Base-by-base conservation (phyloP, 2,113 vertebrate genomes). In the Pogonocichla stellata region DNA sequence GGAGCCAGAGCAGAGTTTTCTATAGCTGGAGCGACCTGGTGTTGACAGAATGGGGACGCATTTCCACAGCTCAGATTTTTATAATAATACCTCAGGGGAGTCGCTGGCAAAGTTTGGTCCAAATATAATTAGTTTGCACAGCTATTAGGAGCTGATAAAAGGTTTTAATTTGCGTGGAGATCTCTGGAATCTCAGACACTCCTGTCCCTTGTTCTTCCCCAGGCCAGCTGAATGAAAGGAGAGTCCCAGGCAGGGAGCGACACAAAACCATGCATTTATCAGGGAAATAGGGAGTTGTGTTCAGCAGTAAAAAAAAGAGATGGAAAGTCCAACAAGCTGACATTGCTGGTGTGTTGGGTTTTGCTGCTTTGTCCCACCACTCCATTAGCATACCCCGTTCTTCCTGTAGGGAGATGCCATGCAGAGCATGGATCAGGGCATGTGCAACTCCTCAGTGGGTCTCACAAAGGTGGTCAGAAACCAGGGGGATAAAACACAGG, bases 41-140 rank as follows among this genome's bases (percentile, higher is more conserved):
- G 97, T 97, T 98, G 98, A 98, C 98, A 98, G 98, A 98, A 98
- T 98, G 97, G 96, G 98, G 98, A 98, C 98, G 61, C 90, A 43
- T 88, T 98, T 98, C 96, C 92, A 95, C 93, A 96, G 96, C 96
- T 97, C 96, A 81, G 96, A 97, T 97, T 97, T 97, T 97, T 98
- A 97, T 98, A 98, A 98, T 97, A 98, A 97, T 98, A 98, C 97
- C 98, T 98, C 96, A 4, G 62, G 98, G 97, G 98, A 98, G 92
- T 95, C 92, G 13, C 92, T 69, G 92, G 97, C 93, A 90, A 98
- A 97, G 97, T 98, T 97, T 97, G 98, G 91, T 95, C 98, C 97
- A 98, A 98, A 97, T 98, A 97, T 98, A 98, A 98, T 98, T 98
- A 98, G 96, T 98, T 98, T 97, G 97, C 96, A 96, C 96, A 98